Evolutionary conservation across 2,888 invertebrate genomes (phyloP).

Genomic region (Anthophora plumipes): DNA sequence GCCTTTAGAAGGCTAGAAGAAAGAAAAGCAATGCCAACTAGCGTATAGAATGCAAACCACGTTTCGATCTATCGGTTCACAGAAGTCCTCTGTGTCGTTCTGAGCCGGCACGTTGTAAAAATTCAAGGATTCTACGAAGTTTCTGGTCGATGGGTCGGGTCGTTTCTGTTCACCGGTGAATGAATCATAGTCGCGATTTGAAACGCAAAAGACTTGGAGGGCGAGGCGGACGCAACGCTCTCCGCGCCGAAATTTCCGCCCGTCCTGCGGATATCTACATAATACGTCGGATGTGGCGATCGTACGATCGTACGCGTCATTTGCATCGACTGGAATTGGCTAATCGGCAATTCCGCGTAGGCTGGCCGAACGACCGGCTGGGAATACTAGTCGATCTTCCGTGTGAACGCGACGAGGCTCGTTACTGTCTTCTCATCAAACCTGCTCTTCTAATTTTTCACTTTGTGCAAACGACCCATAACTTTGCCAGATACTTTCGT

Average conservation of each 20-base stretch:
- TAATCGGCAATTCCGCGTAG: slow-evolving; percentile 55
- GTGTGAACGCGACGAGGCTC: slow-evolving; percentile 38
- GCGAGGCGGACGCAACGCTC: slow-evolving; percentile 38
- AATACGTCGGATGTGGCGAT: slow-evolving; percentile 57
- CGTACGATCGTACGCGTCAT: slow-evolving; percentile 43
- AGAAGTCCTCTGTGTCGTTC: slow-evolving; percentile 20
- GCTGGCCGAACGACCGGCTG: slow-evolving; percentile 30
- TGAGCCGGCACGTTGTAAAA: slow-evolving; percentile 25
- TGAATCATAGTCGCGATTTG: slow-evolving; percentile 41
- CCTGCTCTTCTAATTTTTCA: background rate
- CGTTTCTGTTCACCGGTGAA: slow-evolving; percentile 8
- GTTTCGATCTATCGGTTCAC: slow-evolving; percentile 45
- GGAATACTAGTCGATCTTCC: slow-evolving; percentile 51
- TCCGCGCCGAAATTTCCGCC: slow-evolving; percentile 56
- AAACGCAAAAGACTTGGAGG: slow-evolving; percentile 43
- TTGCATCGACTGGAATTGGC: slow-evolving; percentile 52
- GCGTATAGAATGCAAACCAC: slow-evolving; percentile 22
- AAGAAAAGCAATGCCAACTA: background rate
- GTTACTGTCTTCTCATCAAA: background rate
- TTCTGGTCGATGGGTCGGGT: slow-evolving; percentile 15
- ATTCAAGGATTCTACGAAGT: slow-evolving; percentile 41
- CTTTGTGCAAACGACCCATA: no score
- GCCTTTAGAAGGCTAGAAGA: background rate
- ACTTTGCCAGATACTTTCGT: no score
- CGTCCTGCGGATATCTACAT: slow-evolving; percentile 42